These are phyloP conservation scores for Myripristis murdjan DNA, from an alignment of 2,797 vertebrate genomes.

Conservation along the genomic window DNA sequence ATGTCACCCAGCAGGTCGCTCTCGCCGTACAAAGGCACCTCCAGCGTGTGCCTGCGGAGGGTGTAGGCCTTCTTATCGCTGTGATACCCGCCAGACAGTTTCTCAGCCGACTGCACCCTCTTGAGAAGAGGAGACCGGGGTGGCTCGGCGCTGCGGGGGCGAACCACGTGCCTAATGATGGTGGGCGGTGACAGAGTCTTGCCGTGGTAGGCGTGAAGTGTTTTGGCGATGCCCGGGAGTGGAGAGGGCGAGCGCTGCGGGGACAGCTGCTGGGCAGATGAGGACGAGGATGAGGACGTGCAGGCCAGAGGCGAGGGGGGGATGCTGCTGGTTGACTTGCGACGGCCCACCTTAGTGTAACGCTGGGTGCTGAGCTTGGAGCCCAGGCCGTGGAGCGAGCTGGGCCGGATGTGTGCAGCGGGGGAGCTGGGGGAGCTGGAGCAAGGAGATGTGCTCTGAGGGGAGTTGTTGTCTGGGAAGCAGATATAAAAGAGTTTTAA, in stretches of 20 bases:
- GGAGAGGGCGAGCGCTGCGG: slow-evolving; percentile 93
- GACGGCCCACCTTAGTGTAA: slow-evolving; percentile 91
- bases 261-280: slow-evolving; percentile 89
- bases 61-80: slow-evolving; percentile 84
- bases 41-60: slow-evolving; percentile 82
- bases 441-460: slow-evolving; percentile 92
- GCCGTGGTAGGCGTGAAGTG: slow-evolving; percentile 88
- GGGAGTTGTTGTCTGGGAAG: slow-evolving; percentile 88
- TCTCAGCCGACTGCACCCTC: slow-evolving; percentile 95
- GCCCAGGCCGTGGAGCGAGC: slow-evolving; percentile 93
- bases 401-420: slow-evolving; percentile 93
- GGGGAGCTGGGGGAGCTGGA: slow-evolving; percentile 95
- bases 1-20: slow-evolving; percentile 66
- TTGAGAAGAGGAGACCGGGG: slow-evolving; percentile 92
- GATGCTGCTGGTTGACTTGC: slow-evolving; percentile 98
- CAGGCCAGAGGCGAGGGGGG: slow-evolving; percentile 92
- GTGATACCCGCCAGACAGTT: slow-evolving; percentile 88
- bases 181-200: slow-evolving; percentile 93
- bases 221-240: slow-evolving; percentile 88
- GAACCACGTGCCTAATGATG: slow-evolving; percentile 87
- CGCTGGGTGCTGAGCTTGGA: slow-evolving; percentile 92
- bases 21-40: slow-evolving; percentile 84
- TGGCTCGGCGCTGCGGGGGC: slow-evolving; percentile 87
- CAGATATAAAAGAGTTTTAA: slow-evolving; percentile 6
- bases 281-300: slow-evolving; percentile 88